Percentiles rank a stretch among this genome's conserved stretches.
phyloP scores from a whole-genome alignment of 2,797 vertebrate species.

The Pseudochirops cupreus region DNA sequence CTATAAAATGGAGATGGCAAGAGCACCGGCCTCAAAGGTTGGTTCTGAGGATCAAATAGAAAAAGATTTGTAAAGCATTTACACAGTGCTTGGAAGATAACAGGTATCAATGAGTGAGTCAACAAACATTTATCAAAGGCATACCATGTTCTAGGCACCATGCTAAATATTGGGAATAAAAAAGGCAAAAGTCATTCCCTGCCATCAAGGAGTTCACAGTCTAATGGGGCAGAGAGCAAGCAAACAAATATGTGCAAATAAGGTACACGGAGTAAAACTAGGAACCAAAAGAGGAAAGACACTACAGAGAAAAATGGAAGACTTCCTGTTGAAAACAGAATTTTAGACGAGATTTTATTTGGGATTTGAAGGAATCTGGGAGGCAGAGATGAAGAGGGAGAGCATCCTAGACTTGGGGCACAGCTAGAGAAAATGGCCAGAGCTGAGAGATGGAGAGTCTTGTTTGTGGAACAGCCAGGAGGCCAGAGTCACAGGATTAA shows the following conservation, averaged over 20 bases:
- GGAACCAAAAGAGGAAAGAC: not conserved
- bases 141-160: not conserved
- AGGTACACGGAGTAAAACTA: not conserved
- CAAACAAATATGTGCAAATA: not conserved
- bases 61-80: not conserved
- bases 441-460: not conserved
- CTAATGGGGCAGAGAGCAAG: not conserved
- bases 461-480: not conserved
- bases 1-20: not conserved
- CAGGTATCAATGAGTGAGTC: not conserved
- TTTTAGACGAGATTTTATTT: not conserved
- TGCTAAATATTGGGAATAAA: not conserved
- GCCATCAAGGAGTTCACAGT: not conserved
- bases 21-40: too few species aligned
- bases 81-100: not conserved
- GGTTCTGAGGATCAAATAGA: not conserved
- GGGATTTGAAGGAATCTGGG: not conserved
- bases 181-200: not conserved
- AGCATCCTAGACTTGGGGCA: not conserved
- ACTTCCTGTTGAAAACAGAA: not conserved
- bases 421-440: not conserved
- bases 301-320: not conserved
- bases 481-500: not conserved
- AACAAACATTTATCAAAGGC: not conserved
- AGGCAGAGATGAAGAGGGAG: not conserved